Evolutionary conservation across 1,140 invertebrate species (phyloP).

Genomic region (Ladona fulva): DNA sequence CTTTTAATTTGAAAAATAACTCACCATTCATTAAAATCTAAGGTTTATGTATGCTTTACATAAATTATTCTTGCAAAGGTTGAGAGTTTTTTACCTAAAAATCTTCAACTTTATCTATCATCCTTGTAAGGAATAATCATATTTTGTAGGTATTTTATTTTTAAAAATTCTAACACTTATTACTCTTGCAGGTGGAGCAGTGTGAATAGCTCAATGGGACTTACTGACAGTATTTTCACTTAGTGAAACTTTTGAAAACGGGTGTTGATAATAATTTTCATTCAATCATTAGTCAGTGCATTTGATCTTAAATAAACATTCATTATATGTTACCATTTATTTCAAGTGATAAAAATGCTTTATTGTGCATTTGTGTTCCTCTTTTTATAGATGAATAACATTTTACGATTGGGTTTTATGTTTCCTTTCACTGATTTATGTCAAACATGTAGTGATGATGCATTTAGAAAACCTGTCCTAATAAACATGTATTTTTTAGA

Average conservation of each 20-base stretch:
- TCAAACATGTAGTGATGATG: neutral
- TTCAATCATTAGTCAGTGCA: neutral
- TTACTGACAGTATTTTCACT: slow-evolving; percentile 2
- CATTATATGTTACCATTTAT: neutral
- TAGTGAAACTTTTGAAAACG: neutral
- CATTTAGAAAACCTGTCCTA: neutral
- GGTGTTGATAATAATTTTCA: neutral
- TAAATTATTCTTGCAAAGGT: neutral
- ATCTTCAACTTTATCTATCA: neutral
- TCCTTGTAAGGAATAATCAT: neutral
- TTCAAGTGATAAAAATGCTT: neutral
- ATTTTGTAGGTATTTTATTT: neutral
- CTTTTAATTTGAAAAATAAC: neutral
- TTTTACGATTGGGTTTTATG: neutral
- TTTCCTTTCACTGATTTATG: neutral
- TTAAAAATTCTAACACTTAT: neutral
- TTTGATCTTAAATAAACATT: neutral
- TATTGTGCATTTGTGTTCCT: too few species aligned
- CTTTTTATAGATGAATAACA: neutral
- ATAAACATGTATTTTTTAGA: neutral
- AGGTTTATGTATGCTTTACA: neutral
- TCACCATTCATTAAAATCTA: neutral
- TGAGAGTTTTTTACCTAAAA: neutral
- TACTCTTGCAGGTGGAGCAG: neutral
- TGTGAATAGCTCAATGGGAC: neutral